Base-by-base conservation (phyloP, 2,797 vertebrate species). In the Pseudopleuronectes americanus region DNA sequence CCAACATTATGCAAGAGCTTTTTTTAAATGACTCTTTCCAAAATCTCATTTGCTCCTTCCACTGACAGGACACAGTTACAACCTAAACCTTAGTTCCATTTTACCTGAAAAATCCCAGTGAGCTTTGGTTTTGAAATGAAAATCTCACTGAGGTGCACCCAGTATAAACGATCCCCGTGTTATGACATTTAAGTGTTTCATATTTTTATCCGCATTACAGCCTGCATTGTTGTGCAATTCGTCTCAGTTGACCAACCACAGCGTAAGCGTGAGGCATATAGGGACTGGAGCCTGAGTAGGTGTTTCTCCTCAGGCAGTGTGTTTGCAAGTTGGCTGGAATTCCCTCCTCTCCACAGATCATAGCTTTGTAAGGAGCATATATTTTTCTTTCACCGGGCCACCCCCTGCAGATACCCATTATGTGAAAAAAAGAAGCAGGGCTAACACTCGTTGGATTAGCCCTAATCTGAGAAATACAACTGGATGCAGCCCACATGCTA, bases 241-340 rank as follows among this genome's bases (percentile, higher is more conserved):
- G 16, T 80, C 79, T 80, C 83, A 82, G 87, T 53, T 86, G 87
- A 87, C 83, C 84, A 80, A 76, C 77, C 80, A 64, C 69, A 57
- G 60, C 70, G 75, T 73, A 73, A 77, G 75, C 71, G 67, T 52
- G 77, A 77, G 84, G 78, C 79, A 84, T 43, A 61, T 64, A 63
- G 57, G 68, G 77, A 85, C 86, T 68, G 73, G 74, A 79, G 84
- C 68, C 79, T 82, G 87, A 90, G 87, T 85, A 85, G 89, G 89
- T 87, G 88, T 90, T 90, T 81, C 70, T 85, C 89, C 85, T 85
- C 78, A 33, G 85, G 90, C 85, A n/a, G 52, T 71, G 80, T 56
- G 68, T 72, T 58, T 79, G 48, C 19, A 84, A 79, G 73, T 84
- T 89, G 80, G 81, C 84, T 81, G 81, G 77, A 86, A 72, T 85